Evolutionary conservation across 1,140 invertebrate genomes (phyloP), one percentile per base, ranked within the genome.

Genomic region (Danaus plexippus): DNA sequence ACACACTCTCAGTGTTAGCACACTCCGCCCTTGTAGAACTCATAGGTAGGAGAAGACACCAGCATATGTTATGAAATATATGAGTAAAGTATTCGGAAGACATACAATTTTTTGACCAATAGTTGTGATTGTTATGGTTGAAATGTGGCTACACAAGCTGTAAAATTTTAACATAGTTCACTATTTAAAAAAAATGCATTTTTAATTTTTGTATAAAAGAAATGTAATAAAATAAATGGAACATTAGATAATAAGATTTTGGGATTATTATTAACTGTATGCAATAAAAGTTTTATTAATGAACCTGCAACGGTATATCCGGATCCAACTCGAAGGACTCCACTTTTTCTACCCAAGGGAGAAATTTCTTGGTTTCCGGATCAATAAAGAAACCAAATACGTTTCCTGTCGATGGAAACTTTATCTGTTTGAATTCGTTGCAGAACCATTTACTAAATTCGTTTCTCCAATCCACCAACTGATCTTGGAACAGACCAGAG

Each of bases 341-440:
- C 15, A 97, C 90, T 77, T 91, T 88, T 66, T 97, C 92, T 0
- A 90, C 92, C 97, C 97, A 98, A 0, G 93, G 94, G 47, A 93
- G 76, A 71, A 97, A 96, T 71, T 94, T 94, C 73, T 96, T 94
- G 0, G 92, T 93, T 62, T 96, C 93, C 9, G 89, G 85, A 75
- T 98, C 96, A 56, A 98, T 94, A 71, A 91, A 98, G 85, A 94
- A 97, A 80, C 94, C 94, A 79, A 98, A 98, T 0, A 98, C 92
- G n/a, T 92, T 95, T 11, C 91, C 93, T 32, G 89, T 85, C 1
- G 88, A 67, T 1, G 97, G 97, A 85, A 98, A 96, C 84, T 96
- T 97, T 12, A 98, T 89, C 11, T 94, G 91, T 88, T 97, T 95
- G 78, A 97, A 96, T 88, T 98, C 97, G 71, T 92, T 94, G 11